These are phyloP conservation scores for Pammene aurita DNA, from an alignment of 2,888 invertebrate genomes.

Conservation along the genomic window DNA sequence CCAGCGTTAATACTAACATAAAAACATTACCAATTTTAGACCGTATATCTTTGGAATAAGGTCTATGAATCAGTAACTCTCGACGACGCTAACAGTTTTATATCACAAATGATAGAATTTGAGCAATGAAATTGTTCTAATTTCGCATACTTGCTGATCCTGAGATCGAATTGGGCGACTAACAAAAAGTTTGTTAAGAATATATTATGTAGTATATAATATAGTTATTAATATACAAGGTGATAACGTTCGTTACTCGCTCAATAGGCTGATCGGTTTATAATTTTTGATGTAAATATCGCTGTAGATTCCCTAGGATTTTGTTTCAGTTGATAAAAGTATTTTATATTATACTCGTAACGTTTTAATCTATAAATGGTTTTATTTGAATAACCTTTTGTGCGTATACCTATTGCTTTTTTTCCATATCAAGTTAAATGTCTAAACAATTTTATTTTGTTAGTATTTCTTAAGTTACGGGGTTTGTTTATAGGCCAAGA, in stretches of 20 bases:
- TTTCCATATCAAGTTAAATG: no score
- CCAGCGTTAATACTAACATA: constrained; percentile 21
- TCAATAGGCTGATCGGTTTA: constrained; percentile 68
- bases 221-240: constrained; percentile 36
- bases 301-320: constrained; percentile 76
- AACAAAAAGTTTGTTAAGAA: constrained; percentile 28
- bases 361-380: constrained; percentile 61
- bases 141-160: constrained; percentile 12
- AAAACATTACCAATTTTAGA: neutral
- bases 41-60: no score
- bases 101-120: constrained; percentile 36
- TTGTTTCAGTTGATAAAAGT: constrained; percentile 80
- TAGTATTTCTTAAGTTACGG: no score
- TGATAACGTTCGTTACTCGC: constrained; percentile 53
- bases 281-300: constrained; percentile 74
- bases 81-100: neutral
- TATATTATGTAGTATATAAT: constrained; percentile 36
- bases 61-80: no score
- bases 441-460: no score
- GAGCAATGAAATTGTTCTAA: constrained; percentile 35
- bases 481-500: no score
- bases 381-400: constrained; percentile 53
- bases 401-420: no score
- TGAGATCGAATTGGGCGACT: constrained; percentile 38
- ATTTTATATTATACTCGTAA: constrained; percentile 80